Conservation (phyloP, 2,797 vertebrate genomes). For the Coranthus polyacanthus region DNA sequence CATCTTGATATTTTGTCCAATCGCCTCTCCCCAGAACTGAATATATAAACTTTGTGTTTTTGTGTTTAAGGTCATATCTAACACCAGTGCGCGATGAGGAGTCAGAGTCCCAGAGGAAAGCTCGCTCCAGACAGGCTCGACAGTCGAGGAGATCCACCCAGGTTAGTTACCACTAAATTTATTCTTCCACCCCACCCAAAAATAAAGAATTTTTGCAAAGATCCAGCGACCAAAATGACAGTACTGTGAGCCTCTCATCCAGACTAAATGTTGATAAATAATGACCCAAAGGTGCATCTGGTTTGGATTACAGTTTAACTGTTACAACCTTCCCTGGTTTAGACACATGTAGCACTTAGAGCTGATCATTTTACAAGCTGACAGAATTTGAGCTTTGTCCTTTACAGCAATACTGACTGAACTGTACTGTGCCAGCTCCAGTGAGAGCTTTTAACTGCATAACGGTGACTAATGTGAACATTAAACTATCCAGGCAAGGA, state of each 20-base stretch:
- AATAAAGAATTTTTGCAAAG: not conserved
- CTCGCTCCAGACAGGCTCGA: constrained; percentile 96
- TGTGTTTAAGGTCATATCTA: constrained; percentile 92
- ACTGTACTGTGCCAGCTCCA: not conserved
- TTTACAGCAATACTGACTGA: too few species aligned
- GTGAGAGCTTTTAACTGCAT: not conserved
- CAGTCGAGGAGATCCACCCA: constrained; percentile 98
- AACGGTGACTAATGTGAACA: accelerated
- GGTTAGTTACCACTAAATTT: constrained; percentile 74
- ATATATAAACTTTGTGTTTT: not conserved
- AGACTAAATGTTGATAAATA: not conserved
- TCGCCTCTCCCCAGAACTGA: not conserved
- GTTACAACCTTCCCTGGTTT: not conserved
- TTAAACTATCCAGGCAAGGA: not conserved
- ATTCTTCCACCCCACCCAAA: not conserved
- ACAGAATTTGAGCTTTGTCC: too few species aligned
- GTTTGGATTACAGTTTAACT: constrained; percentile 17
- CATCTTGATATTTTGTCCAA: not conserved
- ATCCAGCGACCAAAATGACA: not conserved
- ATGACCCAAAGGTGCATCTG: not conserved
- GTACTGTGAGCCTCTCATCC: not conserved
- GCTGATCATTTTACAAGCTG: too few species aligned
- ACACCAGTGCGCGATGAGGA: constrained; percentile 98
- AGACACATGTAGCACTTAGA: not conserved
- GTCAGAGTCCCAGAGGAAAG: constrained; percentile 98